These are phyloP conservation scores for Ophiodon elongatus DNA, from an alignment of 2,113 vertebrate genomes.

Conservation along the genomic window DNA sequence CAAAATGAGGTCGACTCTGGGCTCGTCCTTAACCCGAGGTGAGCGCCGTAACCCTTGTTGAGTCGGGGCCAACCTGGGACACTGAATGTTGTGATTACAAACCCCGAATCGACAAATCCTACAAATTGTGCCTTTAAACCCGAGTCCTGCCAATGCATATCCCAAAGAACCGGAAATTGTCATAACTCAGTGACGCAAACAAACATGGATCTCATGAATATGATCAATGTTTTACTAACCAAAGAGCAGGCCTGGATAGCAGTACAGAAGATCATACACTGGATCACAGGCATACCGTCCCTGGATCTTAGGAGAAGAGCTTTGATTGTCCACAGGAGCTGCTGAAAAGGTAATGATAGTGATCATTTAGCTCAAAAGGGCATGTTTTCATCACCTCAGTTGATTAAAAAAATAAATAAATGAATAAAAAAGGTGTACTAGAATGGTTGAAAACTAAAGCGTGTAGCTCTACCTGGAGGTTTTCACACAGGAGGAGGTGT, in stretches of 20 bases:
- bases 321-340: conserved; percentile 22
- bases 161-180: neutral
- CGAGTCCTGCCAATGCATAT: neutral
- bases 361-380: neutral
- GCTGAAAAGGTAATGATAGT: conserved; percentile 28
- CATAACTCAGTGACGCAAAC: neutral
- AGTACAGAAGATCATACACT: conserved; percentile 49
- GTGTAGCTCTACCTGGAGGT: conserved; percentile 21
- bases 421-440: no score
- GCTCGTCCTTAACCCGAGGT: neutral
- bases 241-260: conserved; percentile 38
- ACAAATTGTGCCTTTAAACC: neutral
- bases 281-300: conserved; percentile 34
- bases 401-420: neutral
- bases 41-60: neutral
- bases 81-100: neutral
- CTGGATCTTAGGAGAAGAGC: conserved; percentile 19
- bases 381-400: neutral
- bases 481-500: conserved; percentile 56
- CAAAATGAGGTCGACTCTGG: neutral
- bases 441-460: neutral
- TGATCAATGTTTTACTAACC: conserved; percentile 43
- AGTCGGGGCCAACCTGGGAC: neutral
- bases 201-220: neutral
- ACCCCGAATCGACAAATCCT: neutral